Evolutionary conservation across 2,888 invertebrate species (phyloP).

Genomic region (Cataglyphis cursor): DNA sequence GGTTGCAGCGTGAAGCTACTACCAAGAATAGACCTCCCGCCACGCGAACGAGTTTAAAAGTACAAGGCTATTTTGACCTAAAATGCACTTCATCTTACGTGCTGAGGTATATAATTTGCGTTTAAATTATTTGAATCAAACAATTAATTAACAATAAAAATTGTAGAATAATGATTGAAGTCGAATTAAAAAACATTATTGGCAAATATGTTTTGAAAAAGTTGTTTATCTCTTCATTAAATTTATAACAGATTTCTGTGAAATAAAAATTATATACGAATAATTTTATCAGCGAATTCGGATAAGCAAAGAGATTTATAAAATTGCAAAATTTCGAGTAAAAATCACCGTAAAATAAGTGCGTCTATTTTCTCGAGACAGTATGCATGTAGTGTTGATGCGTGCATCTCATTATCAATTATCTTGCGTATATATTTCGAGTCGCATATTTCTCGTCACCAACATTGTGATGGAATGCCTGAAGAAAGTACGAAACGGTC

Average conservation of each 20-base stretch:
- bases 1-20: slow-evolving; percentile 21
- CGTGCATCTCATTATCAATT: slow-evolving; percentile 33
- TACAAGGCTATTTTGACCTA: background rate
- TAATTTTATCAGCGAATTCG: slow-evolving; percentile 4
- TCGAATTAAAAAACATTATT: background rate
- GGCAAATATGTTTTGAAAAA: background rate
- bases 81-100: background rate
- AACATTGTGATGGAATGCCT: background rate
- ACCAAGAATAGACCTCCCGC: slow-evolving; percentile 1
- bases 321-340: background rate
- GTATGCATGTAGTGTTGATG: background rate
- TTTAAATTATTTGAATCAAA: background rate
- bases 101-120: background rate
- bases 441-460: background rate
- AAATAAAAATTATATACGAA: background rate
- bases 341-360: background rate
- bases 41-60: slow-evolving; percentile 6
- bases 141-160: background rate
- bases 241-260: background rate
- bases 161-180: background rate
- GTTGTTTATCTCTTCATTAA: background rate
- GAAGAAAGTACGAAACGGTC: slow-evolving; percentile 37
- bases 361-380: background rate
- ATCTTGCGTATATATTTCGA: background rate
- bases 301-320: background rate